A percentile compares a stretch with the other conserved stretches of the same genome.
These are phyloP conservation scores for Gymnoscelis rufifasciata DNA, from an alignment of 2,888 invertebrate genomes.

Conservation along the genomic window DNA sequence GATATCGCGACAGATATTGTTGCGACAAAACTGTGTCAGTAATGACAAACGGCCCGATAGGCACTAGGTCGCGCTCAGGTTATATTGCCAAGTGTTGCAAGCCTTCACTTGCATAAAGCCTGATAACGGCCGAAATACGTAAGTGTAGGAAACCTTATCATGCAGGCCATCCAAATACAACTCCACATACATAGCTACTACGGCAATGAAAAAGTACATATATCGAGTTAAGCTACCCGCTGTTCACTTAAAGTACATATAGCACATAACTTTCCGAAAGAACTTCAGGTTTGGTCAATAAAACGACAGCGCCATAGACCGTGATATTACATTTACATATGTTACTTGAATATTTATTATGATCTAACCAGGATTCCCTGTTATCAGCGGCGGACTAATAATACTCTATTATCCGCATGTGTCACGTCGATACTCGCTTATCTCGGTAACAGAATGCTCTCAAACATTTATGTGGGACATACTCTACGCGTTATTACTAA, in stretches of 20 bases:
- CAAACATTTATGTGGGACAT: background rate
- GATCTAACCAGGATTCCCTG: constrained; percentile 5
- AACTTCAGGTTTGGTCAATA: background rate
- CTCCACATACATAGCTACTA: too few species aligned
- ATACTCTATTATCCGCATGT: background rate
- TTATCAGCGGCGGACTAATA: constrained; percentile 5
- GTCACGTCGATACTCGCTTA: constrained; percentile 1
- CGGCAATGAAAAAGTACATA: too few species aligned
- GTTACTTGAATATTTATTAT: background rate
- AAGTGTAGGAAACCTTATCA: too few species aligned
- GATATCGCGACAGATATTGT: constrained; percentile 46
- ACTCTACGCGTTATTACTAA: too few species aligned
- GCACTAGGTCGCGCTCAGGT: background rate
- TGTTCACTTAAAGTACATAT: too few species aligned
- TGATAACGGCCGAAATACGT: background rate
- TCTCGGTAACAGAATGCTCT: constrained; percentile 3
- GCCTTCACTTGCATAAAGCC: constrained; percentile 13
- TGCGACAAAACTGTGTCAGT: constrained; percentile 47
- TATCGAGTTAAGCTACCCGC: too few species aligned
- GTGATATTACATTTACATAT: background rate
- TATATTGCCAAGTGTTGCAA: background rate
- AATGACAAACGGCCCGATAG: constrained; percentile 12
- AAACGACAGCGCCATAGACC: background rate
- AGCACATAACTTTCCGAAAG: too few species aligned
- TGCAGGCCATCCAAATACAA: too few species aligned